Conservation (phyloP, 2,797 vertebrate genomes). For the Alauda arvensis region DNA sequence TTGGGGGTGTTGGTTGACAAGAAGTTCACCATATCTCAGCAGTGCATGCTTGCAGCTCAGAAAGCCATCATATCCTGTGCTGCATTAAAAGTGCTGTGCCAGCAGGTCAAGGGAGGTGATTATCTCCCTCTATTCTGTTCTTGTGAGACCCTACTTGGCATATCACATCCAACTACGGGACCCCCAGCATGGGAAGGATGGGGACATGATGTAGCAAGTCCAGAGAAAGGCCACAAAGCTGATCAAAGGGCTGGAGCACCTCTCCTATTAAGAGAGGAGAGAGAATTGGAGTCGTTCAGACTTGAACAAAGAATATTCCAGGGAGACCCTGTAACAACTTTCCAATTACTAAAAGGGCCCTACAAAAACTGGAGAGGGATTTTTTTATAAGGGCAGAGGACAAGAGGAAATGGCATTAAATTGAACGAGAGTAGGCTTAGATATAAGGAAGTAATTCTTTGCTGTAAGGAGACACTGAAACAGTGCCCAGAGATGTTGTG, state of each 20-base stretch:
- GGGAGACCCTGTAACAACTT: background rate
- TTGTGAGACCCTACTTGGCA: background rate
- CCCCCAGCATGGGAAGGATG: background rate
- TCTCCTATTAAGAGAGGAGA: background rate
- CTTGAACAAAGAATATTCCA: background rate
- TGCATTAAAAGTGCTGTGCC: background rate
- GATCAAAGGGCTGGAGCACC: background rate
- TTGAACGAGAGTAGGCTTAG: background rate
- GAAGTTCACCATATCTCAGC: background rate
- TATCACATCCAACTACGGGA: background rate
- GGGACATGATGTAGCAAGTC: background rate
- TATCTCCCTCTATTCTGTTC: background rate
- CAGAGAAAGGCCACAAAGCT: background rate
- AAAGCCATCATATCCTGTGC: background rate
- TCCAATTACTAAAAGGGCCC: background rate
- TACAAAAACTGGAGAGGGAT: no score
- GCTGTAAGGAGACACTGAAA: background rate
- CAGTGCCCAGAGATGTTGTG: background rate
- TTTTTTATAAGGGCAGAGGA: background rate
- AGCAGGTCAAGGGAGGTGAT: background rate
- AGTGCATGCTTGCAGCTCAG: accelerated
- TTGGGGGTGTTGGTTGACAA: background rate
- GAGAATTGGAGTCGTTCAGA: background rate
- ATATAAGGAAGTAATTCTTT: background rate
- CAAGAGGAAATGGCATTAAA: background rate